Base-by-base conservation (phyloP, 2,113 vertebrate genomes). In the Capreolus pygargus region DNA sequence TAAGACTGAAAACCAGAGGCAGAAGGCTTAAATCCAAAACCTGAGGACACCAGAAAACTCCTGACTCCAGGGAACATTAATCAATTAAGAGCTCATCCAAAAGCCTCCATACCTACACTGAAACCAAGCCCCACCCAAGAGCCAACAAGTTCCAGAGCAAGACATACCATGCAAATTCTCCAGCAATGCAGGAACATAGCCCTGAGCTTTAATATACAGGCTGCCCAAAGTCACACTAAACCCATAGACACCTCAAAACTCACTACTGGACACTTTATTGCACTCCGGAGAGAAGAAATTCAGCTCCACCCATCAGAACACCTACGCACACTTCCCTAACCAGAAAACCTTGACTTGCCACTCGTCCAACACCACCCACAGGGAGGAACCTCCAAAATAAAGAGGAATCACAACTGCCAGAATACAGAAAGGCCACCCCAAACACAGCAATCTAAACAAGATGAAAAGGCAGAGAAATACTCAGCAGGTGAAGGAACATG, bases 261-360 rank as follows among this genome's bases (percentile, higher is more conserved):
- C n/a, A 70, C 19, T 36, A 36, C 64, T 36, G 64, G 64, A 70
- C 9, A 21, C 16, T 70, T 70, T 9, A 70, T 70, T 36, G 64
- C 64, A 70, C n/a, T 36, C n/a, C 64, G 36, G 9, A 70, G 9
- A 36, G n/a, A 23, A 70, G 64, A 70, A 70, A 70, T 36, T 36
- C 64, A 70, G n/a, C 17, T 70, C 17, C 4, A 36, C 1, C 64
- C n/a, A 6, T 17, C 64, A 70, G 64, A 70, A 70, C n/a, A 70
- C 64, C 0, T 1, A 36, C 10, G 2, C 1, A 21, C 11, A 4
- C 17, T 70, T 70, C n/a, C 17, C 64, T 70, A 70, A 36, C 4
- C 9, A 36, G n/a, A 17, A 36, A 70, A 70, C 64, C 64, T 11
- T 70, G 17, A 21, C n/a, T 36, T 36, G 64, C 4, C 64, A 21